Evolutionary conservation across 2,888 invertebrate genomes (phyloP).

Genomic region (Allophyes oxyacanthae): DNA sequence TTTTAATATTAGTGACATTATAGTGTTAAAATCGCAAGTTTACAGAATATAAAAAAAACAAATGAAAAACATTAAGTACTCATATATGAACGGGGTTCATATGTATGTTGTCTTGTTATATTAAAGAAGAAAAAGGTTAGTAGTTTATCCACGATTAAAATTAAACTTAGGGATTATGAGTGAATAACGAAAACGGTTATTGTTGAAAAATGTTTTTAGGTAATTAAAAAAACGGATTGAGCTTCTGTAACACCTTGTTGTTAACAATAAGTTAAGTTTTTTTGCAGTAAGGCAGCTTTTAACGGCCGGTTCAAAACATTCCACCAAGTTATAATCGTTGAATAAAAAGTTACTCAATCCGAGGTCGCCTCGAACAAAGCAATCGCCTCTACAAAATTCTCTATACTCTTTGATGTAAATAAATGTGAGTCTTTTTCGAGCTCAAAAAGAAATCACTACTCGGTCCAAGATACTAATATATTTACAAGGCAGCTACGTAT

Average conservation of each 20-base stretch:
- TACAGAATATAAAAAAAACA: slow-evolving; percentile 76
- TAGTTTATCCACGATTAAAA: slow-evolving; percentile 87
- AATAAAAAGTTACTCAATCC: neutral
- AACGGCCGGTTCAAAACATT: slow-evolving; percentile 16
- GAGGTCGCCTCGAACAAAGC: neutral
- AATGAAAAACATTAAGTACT: slow-evolving; percentile 66
- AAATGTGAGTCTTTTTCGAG: too few species aligned
- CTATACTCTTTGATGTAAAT: too few species aligned
- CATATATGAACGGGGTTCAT: slow-evolving; percentile 81
- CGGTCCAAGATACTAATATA: too few species aligned
- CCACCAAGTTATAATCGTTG: too few species aligned
- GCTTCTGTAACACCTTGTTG: slow-evolving; percentile 86
- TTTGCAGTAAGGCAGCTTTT: slow-evolving; percentile 49
- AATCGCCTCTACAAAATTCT: too few species aligned
- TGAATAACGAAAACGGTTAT: slow-evolving; percentile 85
- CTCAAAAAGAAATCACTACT: too few species aligned
- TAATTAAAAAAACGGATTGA: slow-evolving; percentile 85
- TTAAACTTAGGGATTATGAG: slow-evolving; percentile 82
- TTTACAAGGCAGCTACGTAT: neutral
- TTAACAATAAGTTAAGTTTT: slow-evolving; percentile 73
- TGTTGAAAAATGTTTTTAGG: slow-evolving; percentile 89
- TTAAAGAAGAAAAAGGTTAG: slow-evolving; percentile 77
- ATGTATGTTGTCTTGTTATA: slow-evolving; percentile 87
- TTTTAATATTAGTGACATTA: slow-evolving; percentile 89
- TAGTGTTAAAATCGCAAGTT: slow-evolving; percentile 85